A percentile compares a stretch with the other conserved stretches of the same genome.
phyloP scores from a whole-genome alignment of 2,888 invertebrate genomes.

The Oscheius sp. region DNA sequence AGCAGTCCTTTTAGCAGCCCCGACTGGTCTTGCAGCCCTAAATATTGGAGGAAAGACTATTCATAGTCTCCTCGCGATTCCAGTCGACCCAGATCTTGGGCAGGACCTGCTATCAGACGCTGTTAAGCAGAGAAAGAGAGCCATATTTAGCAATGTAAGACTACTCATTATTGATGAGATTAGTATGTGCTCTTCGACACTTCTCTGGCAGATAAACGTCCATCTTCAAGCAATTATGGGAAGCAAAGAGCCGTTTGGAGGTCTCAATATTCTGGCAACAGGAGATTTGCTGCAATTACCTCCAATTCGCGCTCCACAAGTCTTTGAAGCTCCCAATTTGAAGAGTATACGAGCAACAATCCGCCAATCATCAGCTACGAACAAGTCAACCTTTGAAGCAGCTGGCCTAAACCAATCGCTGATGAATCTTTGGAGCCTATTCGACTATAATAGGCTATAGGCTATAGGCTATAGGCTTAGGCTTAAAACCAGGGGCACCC shows the following conservation, averaged over 20 bases:
- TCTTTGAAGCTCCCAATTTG: no score
- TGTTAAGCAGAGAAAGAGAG: not conserved
- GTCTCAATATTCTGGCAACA: conserved; percentile 8
- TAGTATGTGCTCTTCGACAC: conserved; percentile 22
- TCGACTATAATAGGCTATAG: no score
- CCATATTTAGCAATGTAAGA: conserved; percentile 4
- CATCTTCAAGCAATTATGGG: conserved; percentile 33
- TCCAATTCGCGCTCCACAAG: conserved; percentile 30
- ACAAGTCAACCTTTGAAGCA: no score
- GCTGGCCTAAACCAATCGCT: no score
- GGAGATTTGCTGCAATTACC: conserved; percentile 41
- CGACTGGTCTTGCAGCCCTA: conserved; percentile 43
- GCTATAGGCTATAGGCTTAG: no score
- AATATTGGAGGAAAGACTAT: conserved; percentile 39
- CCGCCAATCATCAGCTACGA: no score
- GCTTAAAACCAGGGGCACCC: no score
- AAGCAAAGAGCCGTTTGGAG: conserved; percentile 25
- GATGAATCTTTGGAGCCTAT: no score
- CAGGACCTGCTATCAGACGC: conserved; percentile 2
- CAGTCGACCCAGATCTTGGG: no score
- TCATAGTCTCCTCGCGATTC: conserved; percentile 34
- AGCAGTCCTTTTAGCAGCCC: conserved; percentile 32
- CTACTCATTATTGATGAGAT: conserved; percentile 43
- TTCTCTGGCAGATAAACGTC: conserved; percentile 29
- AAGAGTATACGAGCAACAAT: no score